Evolutionary conservation across 2,888 invertebrate genomes (phyloP).

Genomic region (Catocala fraxini): DNA sequence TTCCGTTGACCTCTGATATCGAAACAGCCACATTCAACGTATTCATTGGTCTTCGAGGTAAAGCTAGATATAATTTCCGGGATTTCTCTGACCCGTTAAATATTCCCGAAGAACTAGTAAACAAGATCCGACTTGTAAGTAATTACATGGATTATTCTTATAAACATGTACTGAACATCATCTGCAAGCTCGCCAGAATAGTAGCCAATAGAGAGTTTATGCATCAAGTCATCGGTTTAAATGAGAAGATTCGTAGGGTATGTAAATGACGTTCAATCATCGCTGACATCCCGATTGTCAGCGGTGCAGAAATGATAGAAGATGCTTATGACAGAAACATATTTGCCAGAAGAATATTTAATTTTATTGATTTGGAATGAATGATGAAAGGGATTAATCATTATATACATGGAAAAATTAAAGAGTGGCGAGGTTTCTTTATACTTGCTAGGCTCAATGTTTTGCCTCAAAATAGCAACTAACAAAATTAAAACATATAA

Average conservation of each 20-base stretch:
- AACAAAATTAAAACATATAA: no score
- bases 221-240: background rate
- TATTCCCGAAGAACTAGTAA: background rate
- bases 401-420: no score
- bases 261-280: constrained; percentile 1
- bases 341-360: no score
- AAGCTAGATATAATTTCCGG: constrained; percentile 3
- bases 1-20: constrained; percentile 88
- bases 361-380: no score
- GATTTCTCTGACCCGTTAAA: constrained; percentile 7
- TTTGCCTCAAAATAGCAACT: no score
- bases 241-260: background rate
- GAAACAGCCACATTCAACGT: constrained; percentile 87
- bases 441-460: no score
- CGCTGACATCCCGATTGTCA: background rate
- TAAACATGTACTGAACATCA: background rate
- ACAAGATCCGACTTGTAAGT: background rate
- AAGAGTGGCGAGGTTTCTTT: no score
- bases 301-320: background rate
- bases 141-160: constrained; percentile 2
- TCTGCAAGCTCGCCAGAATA: constrained; percentile 10
- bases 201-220: constrained; percentile 6
- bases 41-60: constrained; percentile 3
- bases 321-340: no score
- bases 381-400: no score